phyloP scores from a whole-genome alignment of 2,888 invertebrate species.

The Argyra leucocephala region DNA sequence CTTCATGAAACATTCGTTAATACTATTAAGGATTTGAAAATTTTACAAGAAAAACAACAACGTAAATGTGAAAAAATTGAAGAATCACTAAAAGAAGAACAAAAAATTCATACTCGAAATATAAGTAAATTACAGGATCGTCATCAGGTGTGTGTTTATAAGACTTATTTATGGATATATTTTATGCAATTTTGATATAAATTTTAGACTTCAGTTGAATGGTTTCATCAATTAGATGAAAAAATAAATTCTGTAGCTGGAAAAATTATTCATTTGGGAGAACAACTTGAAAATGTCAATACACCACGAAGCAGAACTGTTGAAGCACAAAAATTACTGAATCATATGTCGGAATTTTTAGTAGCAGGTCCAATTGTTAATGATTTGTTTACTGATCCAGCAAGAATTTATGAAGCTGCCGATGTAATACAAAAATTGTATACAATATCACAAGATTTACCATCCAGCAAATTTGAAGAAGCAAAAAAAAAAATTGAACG shows the following conservation, averaged over 20 bases:
- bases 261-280: slow-evolving; percentile 95
- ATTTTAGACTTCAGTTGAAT: slow-evolving; percentile 65
- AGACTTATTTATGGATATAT: background rate
- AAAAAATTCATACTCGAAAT: slow-evolving; percentile 70
- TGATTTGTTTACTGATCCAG: slow-evolving; percentile 75
- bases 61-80: slow-evolving; percentile 79
- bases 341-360: slow-evolving; percentile 85
- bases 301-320: slow-evolving; percentile 88
- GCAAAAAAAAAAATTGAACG: slow-evolving; percentile 76
- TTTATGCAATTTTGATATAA: slow-evolving; percentile 11
- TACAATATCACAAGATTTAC: slow-evolving; percentile 89
- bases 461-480: slow-evolving; percentile 73
- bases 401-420: slow-evolving; percentile 77
- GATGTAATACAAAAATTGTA: slow-evolving; percentile 95
- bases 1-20: slow-evolving; percentile 87
- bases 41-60: slow-evolving; percentile 74
- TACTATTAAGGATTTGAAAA: slow-evolving; percentile 72
- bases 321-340: slow-evolving; percentile 87
- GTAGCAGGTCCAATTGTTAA: slow-evolving; percentile 75
- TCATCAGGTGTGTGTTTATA: slow-evolving; percentile 55
- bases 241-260: slow-evolving; percentile 95
- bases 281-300: slow-evolving; percentile 93
- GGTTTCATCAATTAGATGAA: slow-evolving; percentile 87
- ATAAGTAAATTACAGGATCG: slow-evolving; percentile 73
- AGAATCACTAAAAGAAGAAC: slow-evolving; percentile 73